Conservation (phyloP, 2,888 invertebrate genomes). For the Anthrax anthrax region DNA sequence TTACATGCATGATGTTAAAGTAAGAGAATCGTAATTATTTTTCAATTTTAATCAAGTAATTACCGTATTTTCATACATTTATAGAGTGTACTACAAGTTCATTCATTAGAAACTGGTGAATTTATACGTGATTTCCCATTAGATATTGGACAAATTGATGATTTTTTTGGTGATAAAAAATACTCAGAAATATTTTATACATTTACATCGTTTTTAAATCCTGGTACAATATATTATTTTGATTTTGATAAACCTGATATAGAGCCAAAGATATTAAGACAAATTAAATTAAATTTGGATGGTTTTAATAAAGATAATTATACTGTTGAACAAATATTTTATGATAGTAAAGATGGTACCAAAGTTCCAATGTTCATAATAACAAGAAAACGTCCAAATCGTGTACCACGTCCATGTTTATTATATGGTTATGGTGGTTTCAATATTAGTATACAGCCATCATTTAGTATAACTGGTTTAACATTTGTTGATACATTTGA, state of each 20-base stretch:
- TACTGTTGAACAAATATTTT: conserved; percentile 82
- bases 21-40: conserved; percentile 30
- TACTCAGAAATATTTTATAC: conserved; percentile 84
- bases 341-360: conserved; percentile 81
- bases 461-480: conserved; percentile 73
- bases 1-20: conserved; percentile 91
- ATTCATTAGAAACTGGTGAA: conserved; percentile 57
- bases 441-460: conserved; percentile 80
- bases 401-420: conserved; percentile 54
- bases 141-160: conserved; percentile 74
- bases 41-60: too few species aligned
- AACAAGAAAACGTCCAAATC: conserved; percentile 42
- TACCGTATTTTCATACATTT: too few species aligned
- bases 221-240: conserved; percentile 67
- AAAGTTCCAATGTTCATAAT: conserved; percentile 93
- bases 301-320: conserved; percentile 67
- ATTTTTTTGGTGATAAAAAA: conserved; percentile 71
- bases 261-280: conserved; percentile 56
- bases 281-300: conserved; percentile 65
- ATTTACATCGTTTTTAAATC: conserved; percentile 87
- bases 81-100: conserved; percentile 71
- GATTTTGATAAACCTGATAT: conserved; percentile 55
- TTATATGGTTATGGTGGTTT: conserved; percentile 97
- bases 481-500: conserved; percentile 80
- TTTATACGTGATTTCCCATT: conserved; percentile 60